Evolutionary conservation across 2,797 vertebrate genomes (phyloP).

Genomic region (Malurus leucopterus): DNA sequence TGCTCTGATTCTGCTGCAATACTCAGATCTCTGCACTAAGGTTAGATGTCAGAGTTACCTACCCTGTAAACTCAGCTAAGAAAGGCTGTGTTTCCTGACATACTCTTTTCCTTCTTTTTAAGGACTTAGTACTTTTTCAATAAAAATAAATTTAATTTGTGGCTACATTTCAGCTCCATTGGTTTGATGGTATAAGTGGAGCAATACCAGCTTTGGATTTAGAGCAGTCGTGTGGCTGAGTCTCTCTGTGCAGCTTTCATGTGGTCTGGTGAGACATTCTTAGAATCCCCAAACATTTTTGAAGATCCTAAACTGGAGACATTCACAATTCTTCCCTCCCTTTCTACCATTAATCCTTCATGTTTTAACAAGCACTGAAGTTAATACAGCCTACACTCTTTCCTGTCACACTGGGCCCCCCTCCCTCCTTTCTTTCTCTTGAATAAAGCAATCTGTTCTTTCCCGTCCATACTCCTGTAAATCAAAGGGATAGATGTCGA

Average conservation of each 20-base stretch:
- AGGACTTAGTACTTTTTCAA: conserved; percentile 75
- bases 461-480: conserved; percentile 54
- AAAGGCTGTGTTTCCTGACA: conserved; percentile 30
- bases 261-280: conserved; percentile 76
- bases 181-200: conserved; percentile 71
- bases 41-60: conserved; percentile 35
- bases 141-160: conserved; percentile 79
- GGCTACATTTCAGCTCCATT: conserved; percentile 70
- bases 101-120: conserved; percentile 57
- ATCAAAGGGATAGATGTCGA: conserved; percentile 65
- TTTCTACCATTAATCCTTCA: conserved; percentile 73
- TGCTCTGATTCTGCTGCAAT: background rate
- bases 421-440: conserved; percentile 54
- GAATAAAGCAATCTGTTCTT: conserved; percentile 67
- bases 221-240: conserved; percentile 73
- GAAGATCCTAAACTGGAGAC: conserved; percentile 77
- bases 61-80: background rate
- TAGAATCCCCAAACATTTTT: conserved; percentile 76
- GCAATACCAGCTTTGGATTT: conserved; percentile 68
- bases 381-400: conserved; percentile 70
- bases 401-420: conserved; percentile 61
- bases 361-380: conserved; percentile 74
- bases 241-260: conserved; percentile 71
- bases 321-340: conserved; percentile 70
- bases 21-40: background rate